phyloP scores from a whole-genome alignment of 2,888 invertebrate genomes.

The Drosophila buzzatii region DNA sequence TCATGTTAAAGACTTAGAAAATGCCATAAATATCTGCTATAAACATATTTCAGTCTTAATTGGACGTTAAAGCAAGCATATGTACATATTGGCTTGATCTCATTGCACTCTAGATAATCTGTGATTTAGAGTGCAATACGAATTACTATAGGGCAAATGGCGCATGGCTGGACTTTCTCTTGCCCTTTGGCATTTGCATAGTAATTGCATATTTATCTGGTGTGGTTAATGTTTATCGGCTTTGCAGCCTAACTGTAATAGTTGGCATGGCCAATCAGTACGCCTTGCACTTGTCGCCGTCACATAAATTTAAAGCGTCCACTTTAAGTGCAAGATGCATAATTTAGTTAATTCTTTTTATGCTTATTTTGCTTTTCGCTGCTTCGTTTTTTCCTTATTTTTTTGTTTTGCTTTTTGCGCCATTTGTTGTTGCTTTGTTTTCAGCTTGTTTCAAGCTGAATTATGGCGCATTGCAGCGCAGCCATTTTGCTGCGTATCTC shows the following conservation, averaged over 20 bases:
- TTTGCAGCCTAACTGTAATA: slow-evolving; percentile 14
- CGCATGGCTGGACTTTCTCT: neutral
- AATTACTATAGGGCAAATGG: neutral
- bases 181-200: slow-evolving; percentile 35
- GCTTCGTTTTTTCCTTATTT: neutral
- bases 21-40: neutral
- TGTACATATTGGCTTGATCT: neutral
- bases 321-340: slow-evolving; percentile 60
- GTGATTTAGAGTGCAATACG: slow-evolving; percentile 4
- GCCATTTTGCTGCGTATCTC: slow-evolving; percentile 64
- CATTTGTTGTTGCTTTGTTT: slow-evolving; percentile 25
- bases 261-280: slow-evolving; percentile 12
- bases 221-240: slow-evolving; percentile 21
- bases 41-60: neutral
- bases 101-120: neutral
- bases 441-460: slow-evolving; percentile 60
- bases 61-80: neutral
- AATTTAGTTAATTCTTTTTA: slow-evolving; percentile 62
- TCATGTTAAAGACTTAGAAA: neutral
- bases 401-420: neutral
- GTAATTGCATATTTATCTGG: slow-evolving; percentile 44
- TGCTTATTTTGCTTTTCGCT: slow-evolving; percentile 13
- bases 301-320: slow-evolving; percentile 53
- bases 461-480: slow-evolving; percentile 60
- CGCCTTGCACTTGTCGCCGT: slow-evolving; percentile 20